Base-by-base conservation (phyloP, 2,888 invertebrate species). In the Arge pagana region DNA sequence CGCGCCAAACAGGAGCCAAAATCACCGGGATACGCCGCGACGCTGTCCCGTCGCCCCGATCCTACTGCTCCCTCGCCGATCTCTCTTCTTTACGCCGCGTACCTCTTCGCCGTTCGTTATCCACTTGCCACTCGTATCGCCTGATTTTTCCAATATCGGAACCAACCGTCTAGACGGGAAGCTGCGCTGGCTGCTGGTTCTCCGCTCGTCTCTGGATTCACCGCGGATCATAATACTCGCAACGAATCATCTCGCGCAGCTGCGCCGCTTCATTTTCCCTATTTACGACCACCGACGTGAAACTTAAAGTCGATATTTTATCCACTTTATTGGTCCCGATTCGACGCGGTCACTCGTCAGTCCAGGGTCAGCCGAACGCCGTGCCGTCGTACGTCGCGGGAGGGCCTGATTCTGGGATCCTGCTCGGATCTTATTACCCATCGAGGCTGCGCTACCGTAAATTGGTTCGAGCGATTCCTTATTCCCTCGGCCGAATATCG, bases 291-390 rank as follows among this genome's bases (percentile, higher is more conserved):
- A 36, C 53, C 45, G 41, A 31, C 40, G 30, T 39, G 54, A 54
- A 35, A 48, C 41, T 49, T 51, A 48, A 52, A 42, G 54, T 54
- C 49, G 49, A 50, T 56, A 56, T 56, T 56, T 56, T 51, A 48
- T 41, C 23, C 28, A 52, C 26, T 56, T 56, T 56, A 56, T 56
- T 40, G 56, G 51, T 31, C 37, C 26, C 45, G 54, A 54, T 56
- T 54, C 56, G 53, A 50, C 43, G 16, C 51, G 51, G 45, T 43
- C 51, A 52, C 36, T 48, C 45, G 37, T 48, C 52, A 37, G 52
- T 3, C 10, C 52, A 16, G 2, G 11, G 33, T 30, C 41, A 11
- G 30, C 15, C 41, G n/a, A 11, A 19, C 16, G 10, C 2, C n/a
- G 2, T 30, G 31, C 11, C 31, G 31, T n/a, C n/a, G n/a, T n/a